Conservation (phyloP, 1,140 invertebrate species). For the Telenomus remus region DNA sequence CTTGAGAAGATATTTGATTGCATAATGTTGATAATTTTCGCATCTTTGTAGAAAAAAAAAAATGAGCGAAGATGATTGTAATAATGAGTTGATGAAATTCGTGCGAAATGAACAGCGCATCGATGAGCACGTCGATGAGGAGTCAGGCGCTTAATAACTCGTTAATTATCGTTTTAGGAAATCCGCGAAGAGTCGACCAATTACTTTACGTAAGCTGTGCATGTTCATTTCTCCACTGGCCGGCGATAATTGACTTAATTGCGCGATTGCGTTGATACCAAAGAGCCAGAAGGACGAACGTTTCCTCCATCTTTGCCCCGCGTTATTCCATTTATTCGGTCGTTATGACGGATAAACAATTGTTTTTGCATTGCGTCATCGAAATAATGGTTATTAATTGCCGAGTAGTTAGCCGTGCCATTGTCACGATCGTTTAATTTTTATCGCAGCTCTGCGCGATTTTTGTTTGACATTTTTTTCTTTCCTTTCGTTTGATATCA, state of each 20-base stretch:
- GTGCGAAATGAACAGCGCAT: constrained; percentile 43
- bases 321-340: constrained; percentile 47
- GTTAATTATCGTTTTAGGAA: constrained; percentile 77
- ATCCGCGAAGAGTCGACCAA: constrained; percentile 69
- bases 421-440: neutral
- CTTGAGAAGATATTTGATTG: too few species aligned
- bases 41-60: too few species aligned
- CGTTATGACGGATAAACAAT: constrained; percentile 48
- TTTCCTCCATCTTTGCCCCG: constrained; percentile 41
- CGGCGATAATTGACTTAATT: constrained; percentile 75
- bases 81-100: neutral
- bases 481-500: too few species aligned
- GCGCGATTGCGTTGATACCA: constrained; percentile 57
- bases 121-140: constrained; percentile 45
- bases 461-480: too few species aligned
- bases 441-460: neutral
- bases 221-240: constrained; percentile 68
- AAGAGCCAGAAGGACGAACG: constrained; percentile 40
- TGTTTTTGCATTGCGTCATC: constrained; percentile 26
- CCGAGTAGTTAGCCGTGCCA: neutral
- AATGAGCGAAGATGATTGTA: too few species aligned
- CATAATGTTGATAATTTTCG: too few species aligned
- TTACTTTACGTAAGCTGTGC: constrained; percentile 72
- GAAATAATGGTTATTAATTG: constrained; percentile 20
- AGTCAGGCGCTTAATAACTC: constrained; percentile 74